Evolutionary conservation across 2,888 invertebrate species (phyloP), one percentile per base, ranked within the genome.

Genomic region (Autographa gamma): DNA sequence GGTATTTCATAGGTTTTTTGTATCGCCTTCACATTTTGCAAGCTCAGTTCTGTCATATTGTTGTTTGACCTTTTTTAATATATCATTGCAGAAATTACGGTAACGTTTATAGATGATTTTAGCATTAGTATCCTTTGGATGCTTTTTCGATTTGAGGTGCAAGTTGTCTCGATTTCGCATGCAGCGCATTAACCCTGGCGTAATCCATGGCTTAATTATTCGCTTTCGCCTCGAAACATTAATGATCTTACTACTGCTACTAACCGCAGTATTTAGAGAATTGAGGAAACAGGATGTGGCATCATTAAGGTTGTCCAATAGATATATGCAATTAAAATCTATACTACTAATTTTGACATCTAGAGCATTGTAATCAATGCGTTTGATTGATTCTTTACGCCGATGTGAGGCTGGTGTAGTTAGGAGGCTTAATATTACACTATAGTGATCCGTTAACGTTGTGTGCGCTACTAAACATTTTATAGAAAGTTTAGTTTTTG

Each of bases 41-140:
- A 58, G 58, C 31, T 58, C 64, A n/a, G 31, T 31, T 8, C 41
- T 64, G n/a, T 64, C 64, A 58, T 38, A 56, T 14, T 56, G 16
- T 4, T 56, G 19, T 34, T 63, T 63, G 18, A 63, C 16, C 13
- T 63, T 64, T 31, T 64, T 64, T 38, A 38, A 9, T 16, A 63
- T 19, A 5, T n/a, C 11, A 38, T 63, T 63, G 34, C 56, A 56
- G 16, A 56, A 63, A 56, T 56, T 63, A 16, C 63, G 54, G 38
- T 63, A 63, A 14, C 58, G 31, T 6, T 16, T 64, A 6, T 58
- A 64, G 11, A 13, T 64, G 7, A 64, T 31, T 64, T 64, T 34
- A 9, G 19, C 34, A 56, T 19, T 13, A 9, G 34, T 34, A 16
- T 63, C 38, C 14, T 63, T 54, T 9, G 19, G 19, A 54, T 54